Base-by-base conservation (phyloP, 1,140 invertebrate genomes). In the Pseudoatta argentina region DNA sequence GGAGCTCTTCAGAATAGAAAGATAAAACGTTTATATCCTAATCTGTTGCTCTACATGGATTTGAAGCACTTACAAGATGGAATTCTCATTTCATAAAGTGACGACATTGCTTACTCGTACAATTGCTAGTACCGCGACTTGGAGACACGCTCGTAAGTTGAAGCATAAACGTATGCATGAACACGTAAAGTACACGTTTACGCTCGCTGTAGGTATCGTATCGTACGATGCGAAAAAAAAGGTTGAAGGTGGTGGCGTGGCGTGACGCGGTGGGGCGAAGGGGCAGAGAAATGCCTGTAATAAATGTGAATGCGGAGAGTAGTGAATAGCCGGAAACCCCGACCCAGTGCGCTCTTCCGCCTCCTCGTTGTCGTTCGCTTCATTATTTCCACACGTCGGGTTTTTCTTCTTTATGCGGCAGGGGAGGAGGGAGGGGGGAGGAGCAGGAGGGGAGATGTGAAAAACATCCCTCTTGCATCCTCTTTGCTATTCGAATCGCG, bases 281-380 rank as follows among this genome's bases (percentile, higher is more conserved):
- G 48, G 10, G 0, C 7, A 51, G 48, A 16, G 48, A 51, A 14
- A 51, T 44, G 34, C 4, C 14, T 14, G 27, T 73, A 73, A 83
- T 73, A 83, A 83, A 83, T 48, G 79, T 51, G 79, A 82, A 72
- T 66, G 39, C 55, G 53, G 53, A 82, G 57, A 59, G 67, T 72
- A 24, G 67, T 73, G 67, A 82, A 82, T 82, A 82, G 69, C 69
- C 44, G 67, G 64, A 61, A 73, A 7, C 24, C 34, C 53, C 66
- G 61, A 30, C 76, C 24, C 44, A 34, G 55, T 55, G 34, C 18
- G 24, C 55, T 63, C 39, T 34, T 61, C 39, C 27, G 55, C 39
- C 27, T 82, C 66, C 30, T 34, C 30, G 69, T 83, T 83, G 79
- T 83, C 79, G 69, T 83, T 83, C 59, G 79, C 79, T 83, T 83